Evolutionary conservation across 2,888 invertebrate genomes (phyloP), one percentile per base, ranked within the genome.

Genomic region (Deilephila elpenor): DNA sequence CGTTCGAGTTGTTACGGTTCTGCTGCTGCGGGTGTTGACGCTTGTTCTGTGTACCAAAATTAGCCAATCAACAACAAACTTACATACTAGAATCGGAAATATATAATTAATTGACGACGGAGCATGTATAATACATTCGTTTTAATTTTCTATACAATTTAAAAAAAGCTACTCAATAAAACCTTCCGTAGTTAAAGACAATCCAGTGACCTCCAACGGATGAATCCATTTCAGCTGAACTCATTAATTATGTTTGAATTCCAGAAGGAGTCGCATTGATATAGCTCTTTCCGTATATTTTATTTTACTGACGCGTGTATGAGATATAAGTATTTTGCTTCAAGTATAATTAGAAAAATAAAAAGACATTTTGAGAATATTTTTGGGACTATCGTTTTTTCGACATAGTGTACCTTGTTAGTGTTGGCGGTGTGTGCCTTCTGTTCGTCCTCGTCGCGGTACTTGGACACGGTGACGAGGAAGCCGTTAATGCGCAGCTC

Each of bases 401-500:
- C 8, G 14, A n/a, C 1, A n/a, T 20, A n/a, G 8, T 1, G 11
- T 81, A 92, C 93, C 91, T 93, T 92, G 80, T 91, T 92, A 8
- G 85, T 85, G 78, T 90, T 93, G 72, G 93, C 90, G 19, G 90
- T 85, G 82, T 93, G 93, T 59, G 91, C 92, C 87, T 93, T 93
- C 88, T 93, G 93, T 75, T 94, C 94, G 74, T 94, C 94, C 77
- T 94, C 94, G 77, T 94, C 94, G 75, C 94, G 87, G 88, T 93
- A 94, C 89, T 93, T 93, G 86, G 92, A 89, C 73, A 94, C 93
- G 82, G 94, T 94, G 77, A 94, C 92, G 67, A 93, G 89, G 90
- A 94, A 94, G 19, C 94, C 94, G 87, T 94, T 94, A 87, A 94
- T 91, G 87, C 94, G 93, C 85, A 94, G 88, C 90, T 94, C 94